These are phyloP conservation scores for Brachyptera risi DNA, from an alignment of 2,888 invertebrate genomes.

Conservation along the genomic window DNA sequence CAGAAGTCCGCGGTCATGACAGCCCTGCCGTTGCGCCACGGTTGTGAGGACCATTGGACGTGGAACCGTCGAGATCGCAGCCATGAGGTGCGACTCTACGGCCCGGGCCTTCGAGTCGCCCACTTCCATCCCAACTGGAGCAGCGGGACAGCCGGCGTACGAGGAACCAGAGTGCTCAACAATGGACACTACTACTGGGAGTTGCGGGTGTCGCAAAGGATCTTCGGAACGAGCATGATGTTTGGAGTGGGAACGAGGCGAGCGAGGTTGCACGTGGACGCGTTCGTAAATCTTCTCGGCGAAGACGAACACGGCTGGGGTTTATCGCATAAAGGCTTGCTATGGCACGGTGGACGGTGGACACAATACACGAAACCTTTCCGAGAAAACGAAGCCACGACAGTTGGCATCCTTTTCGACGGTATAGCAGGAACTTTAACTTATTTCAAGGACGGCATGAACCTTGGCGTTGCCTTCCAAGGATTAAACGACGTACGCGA, in stretches of 20 bases:
- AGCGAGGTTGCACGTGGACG: slow-evolving; percentile 59
- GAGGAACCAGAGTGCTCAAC: slow-evolving; percentile 62
- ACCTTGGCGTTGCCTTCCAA: slow-evolving; percentile 65
- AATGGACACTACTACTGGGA: slow-evolving; percentile 63
- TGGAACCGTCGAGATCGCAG: slow-evolving; percentile 59
- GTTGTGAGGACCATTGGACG: slow-evolving; percentile 63
- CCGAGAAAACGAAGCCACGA: slow-evolving; percentile 62
- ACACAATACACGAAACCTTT: slow-evolving; percentile 63
- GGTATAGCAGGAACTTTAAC: slow-evolving; percentile 63
- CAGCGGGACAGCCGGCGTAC: slow-evolving; percentile 66
- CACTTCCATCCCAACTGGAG: slow-evolving; percentile 74
- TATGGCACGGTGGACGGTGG: slow-evolving; percentile 64
- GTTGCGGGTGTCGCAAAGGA: slow-evolving; percentile 56
- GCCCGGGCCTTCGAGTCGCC: slow-evolving; percentile 53
- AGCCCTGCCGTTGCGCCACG: slow-evolving; percentile 47
- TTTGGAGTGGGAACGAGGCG: slow-evolving; percentile 61
- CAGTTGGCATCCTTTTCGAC: slow-evolving; percentile 64
- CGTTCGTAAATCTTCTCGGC: slow-evolving; percentile 67
- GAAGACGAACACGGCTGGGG: slow-evolving; percentile 68
- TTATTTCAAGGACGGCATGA: slow-evolving; percentile 65
- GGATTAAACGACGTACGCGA: slow-evolving; percentile 59
- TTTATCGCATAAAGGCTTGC: slow-evolving; percentile 64
- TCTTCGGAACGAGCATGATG: slow-evolving; percentile 74
- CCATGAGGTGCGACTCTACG: slow-evolving; percentile 55
- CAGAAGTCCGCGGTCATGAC: too few species aligned